A percentile compares a stretch with the other conserved stretches of the same genome.
phyloP scores from a whole-genome alignment of 2,888 invertebrate species.

The Drosophila neutralis region DNA sequence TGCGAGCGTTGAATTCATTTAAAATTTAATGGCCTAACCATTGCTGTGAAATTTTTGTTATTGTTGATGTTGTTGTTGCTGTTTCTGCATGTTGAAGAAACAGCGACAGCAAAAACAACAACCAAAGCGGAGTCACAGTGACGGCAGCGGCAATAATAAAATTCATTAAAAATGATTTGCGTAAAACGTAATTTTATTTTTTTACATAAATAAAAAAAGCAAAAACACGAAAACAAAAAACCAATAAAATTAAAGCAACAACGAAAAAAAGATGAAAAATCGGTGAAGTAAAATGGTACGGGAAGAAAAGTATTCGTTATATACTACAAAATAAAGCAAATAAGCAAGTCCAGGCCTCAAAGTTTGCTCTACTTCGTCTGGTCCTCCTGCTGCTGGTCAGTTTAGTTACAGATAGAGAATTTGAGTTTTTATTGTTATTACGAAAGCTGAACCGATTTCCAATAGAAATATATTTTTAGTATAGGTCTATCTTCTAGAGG shows the following conservation, averaged over 20 bases:
- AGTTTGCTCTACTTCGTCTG: neutral
- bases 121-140: constrained; percentile 25
- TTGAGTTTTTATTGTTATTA: neutral
- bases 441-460: neutral
- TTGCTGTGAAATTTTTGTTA: constrained; percentile 50
- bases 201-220: constrained; percentile 41
- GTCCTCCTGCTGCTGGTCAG: neutral
- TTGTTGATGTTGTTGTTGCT: constrained; percentile 32
- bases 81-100: constrained; percentile 33
- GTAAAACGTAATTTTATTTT: constrained; percentile 81
- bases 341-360: constrained; percentile 36
- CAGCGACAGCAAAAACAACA: constrained; percentile 25
- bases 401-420: neutral
- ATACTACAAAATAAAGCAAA: constrained; percentile 58
- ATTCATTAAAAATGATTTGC: constrained; percentile 81
- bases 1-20: constrained; percentile 70
- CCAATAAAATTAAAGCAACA: constrained; percentile 3
- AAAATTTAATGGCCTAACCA: constrained; percentile 80
- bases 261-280: constrained; percentile 19
- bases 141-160: constrained; percentile 67
- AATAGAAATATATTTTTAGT: neutral
- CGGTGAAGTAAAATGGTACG: neutral
- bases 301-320: constrained; percentile 27
- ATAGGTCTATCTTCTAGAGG: neutral
- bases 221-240: constrained; percentile 6